Conservation (phyloP, 2,797 vertebrate genomes). For the Paguma larvata region DNA sequence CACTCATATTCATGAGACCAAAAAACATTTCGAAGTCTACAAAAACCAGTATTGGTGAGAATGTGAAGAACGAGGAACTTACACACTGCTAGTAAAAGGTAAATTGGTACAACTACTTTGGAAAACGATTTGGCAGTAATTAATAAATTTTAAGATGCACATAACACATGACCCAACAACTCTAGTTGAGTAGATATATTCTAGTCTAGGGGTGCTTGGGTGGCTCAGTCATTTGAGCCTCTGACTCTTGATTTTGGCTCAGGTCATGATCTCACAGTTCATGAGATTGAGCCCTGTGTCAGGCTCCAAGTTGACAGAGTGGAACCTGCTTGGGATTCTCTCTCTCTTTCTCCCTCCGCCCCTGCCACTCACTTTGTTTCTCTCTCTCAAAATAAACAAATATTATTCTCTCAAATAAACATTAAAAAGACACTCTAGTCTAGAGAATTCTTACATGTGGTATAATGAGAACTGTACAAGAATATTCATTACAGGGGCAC, state of each 20-base stretch:
- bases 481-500: neutral
- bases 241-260: too few species aligned
- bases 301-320: too few species aligned
- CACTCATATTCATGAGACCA: neutral
- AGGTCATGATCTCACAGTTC: too few species aligned
- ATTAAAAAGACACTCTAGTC: neutral
- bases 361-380: too few species aligned
- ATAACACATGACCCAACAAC: neutral
- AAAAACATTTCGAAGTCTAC: constrained; percentile 4
- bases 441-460: neutral
- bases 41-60: neutral
- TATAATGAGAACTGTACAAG: neutral
- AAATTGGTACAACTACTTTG: neutral
- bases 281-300: too few species aligned
- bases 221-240: too few species aligned
- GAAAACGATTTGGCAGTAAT: neutral
- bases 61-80: neutral
- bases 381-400: too few species aligned
- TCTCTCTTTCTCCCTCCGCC: too few species aligned
- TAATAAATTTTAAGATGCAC: neutral
- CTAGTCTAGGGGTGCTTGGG: neutral
- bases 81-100: neutral
- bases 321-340: too few species aligned
- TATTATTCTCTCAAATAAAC: too few species aligned
- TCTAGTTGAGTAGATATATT: neutral